Evolutionary conservation across 92 coral and sea anemone genomes (phyloP), one percentile per base, ranked within the genome.

Genomic region (Zoanthus sociatus): DNA sequence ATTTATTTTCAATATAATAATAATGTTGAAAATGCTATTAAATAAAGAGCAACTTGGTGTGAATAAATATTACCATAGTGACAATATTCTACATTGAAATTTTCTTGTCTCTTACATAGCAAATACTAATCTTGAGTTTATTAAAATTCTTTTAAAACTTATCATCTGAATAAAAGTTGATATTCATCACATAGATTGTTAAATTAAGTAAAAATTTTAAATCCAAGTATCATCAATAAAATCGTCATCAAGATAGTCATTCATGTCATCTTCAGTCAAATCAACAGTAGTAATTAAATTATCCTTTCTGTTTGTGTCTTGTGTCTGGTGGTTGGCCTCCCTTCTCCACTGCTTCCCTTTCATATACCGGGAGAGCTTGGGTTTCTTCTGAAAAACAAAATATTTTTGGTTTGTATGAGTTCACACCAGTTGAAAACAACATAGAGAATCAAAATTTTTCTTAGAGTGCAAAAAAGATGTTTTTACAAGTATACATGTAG

Each of bases 311-410:
- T 53, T 78, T 78, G 55, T 58, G 3, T 60, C 61, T 47, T 20
- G 47, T 78, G 71, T 58, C 4, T 33, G 85, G 20, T 46, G 46
- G 58, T 66, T 66, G 75, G 47, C 45, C 1, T 81, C 61, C 66
- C 31, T 10, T 66, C 85, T 66, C 74, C 85, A 81, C 60, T 44
- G 60, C 61, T 81, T 81, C 13, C 85, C 75, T 45, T 81, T 81
- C 21, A 66, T 60, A 21, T 32, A 37, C 42, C 42, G 18, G 66
- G 85, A 48, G 45, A 64, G 31, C 75, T 81, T 81, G 74, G 13
- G 20, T 47, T 81, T 66, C 75, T 81, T 75, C 14, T 46, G 44
- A 45, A 46, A 46, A 51, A 44, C 55, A 37, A 50, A 50, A 9
- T 50, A 50, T 50, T 2, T 50, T 7, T 50, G 5, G 12, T 50